Evolutionary conservation across 2,888 invertebrate species (phyloP).

Genomic region (Cinara cedri): DNA sequence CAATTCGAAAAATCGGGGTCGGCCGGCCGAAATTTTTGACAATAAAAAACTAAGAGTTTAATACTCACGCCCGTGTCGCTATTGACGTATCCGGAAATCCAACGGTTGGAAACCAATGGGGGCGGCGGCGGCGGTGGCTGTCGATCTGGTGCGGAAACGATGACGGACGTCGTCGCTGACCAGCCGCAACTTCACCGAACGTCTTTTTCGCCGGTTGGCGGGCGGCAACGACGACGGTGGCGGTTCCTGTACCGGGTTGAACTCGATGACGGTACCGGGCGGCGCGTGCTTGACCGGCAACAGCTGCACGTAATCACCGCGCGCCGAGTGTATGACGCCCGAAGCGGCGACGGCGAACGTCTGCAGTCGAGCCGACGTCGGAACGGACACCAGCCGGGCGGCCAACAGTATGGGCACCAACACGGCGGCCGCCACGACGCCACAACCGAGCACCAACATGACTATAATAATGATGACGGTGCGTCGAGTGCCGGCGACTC

Average conservation of each 20-base stretch:
- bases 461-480: slow-evolving; percentile 61
- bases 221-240: slow-evolving; percentile 14
- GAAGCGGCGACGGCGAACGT: slow-evolving; percentile 60
- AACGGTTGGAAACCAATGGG: neutral
- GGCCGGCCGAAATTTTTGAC: no score
- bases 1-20: no score
- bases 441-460: slow-evolving; percentile 61
- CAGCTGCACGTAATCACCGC: slow-evolving; percentile 60
- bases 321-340: slow-evolving; percentile 59
- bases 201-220: slow-evolving; percentile 7
- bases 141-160: neutral
- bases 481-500: slow-evolving; percentile 57
- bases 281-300: slow-evolving; percentile 60
- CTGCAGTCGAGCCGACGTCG: slow-evolving; percentile 60
- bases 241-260: slow-evolving; percentile 15
- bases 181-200: neutral
- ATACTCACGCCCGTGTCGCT: slow-evolving; percentile 2
- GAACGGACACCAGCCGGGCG: slow-evolving; percentile 62
- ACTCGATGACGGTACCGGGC: slow-evolving; percentile 56
- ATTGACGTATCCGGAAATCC: slow-evolving; percentile 38
- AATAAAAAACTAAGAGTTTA: no score
- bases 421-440: slow-evolving; percentile 61
- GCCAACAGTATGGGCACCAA: slow-evolving; percentile 62
- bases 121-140: neutral
- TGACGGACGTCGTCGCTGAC: neutral